These are phyloP conservation scores for Centroberyx gerrardi DNA, from an alignment of 2,797 vertebrate genomes.

Conservation along the genomic window DNA sequence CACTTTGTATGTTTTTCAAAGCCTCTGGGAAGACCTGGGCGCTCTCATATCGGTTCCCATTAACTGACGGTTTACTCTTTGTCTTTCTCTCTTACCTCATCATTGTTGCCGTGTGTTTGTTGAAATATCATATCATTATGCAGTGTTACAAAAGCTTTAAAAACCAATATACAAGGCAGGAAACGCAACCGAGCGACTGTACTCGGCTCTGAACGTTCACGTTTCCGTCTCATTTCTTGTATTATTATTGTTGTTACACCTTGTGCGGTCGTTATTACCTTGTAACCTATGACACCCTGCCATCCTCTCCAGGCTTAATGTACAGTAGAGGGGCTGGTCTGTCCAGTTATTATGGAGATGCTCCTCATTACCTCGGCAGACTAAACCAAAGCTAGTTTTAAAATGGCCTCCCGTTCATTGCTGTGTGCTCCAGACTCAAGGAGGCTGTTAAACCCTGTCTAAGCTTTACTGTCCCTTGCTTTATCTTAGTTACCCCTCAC, in stretches of 20 bases:
- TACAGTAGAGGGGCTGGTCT: constrained; percentile 65
- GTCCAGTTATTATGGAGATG: constrained; percentile 62
- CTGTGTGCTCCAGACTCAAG: not conserved
- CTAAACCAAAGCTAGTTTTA: constrained; percentile 85
- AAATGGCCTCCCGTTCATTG: constrained; percentile 63
- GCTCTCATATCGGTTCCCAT: constrained; percentile 86
- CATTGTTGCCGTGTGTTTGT: constrained; percentile 55
- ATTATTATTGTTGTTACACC: constrained; percentile 46
- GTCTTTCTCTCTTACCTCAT: constrained; percentile 74
- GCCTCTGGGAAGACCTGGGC: constrained; percentile 61
- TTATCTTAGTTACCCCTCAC: constrained; percentile 64
- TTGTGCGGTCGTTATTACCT: constrained; percentile 46
- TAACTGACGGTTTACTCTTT: constrained; percentile 66
- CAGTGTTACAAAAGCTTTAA: constrained; percentile 87
- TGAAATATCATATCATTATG: constrained; percentile 82
- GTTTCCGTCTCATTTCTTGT: constrained; percentile 76
- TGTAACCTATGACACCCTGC: not conserved
- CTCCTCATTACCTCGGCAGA: constrained; percentile 68
- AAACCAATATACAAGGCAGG: constrained; percentile 65
- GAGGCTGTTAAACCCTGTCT: constrained; percentile 57
- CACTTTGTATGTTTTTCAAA: constrained; percentile 86
- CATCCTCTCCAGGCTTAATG: constrained; percentile 49
- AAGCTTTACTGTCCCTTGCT: constrained; percentile 78
- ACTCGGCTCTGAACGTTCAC: constrained; percentile 33
- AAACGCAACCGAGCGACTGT: constrained; percentile 71